Base-by-base conservation (phyloP, 2,888 invertebrate species). In the Perizoma affinitatum region DNA sequence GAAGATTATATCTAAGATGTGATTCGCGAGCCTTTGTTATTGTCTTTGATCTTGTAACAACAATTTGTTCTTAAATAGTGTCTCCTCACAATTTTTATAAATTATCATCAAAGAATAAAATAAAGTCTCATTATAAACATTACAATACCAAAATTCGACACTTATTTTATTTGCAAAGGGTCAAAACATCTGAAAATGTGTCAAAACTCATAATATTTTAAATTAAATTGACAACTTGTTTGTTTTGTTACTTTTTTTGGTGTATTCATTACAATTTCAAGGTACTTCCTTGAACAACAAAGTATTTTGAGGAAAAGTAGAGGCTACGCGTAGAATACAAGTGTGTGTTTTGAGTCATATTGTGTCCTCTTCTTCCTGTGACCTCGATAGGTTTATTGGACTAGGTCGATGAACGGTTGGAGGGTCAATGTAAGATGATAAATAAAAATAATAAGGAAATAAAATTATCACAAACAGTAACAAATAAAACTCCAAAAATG, bases 271-370 rank as follows among this genome's bases (percentile, higher is more conserved):
- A 53, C 45, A 9, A 47, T 35, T 44, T 51, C 66, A 69, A 67
- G 69, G 67, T 53, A 36, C 54, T 69, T 67, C 69, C 66, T 66
- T 52, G 61, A 50, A 60, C 61, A 63, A 58, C 56, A 48, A 61
- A 38, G 61, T 61, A 66, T 63, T 63, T 69, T 64, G 69, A 66
- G 66, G 69, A 67, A 67, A 69, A 66, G 54, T 62, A 52, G 61
- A 57, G 48, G 65, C 43, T 63, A 55, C 48, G 59, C 61, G 50
- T 57, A 57, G 58, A 52, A 55, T 62, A 61, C 44, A 55, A 55
- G 48, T 56, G 35, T 55, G 33, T 51, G 58, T 61, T n/a, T 60
- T 67, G 66, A 67, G 59, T 66, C 67, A 66, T 43, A 35, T 58
- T 22, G 22, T 22, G 61, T 66, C 48, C 47, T 61, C 54, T 51